These are phyloP conservation scores for Pangasius sanitwongsei DNA, from an alignment of 2,797 vertebrate genomes.

Conservation along the genomic window DNA sequence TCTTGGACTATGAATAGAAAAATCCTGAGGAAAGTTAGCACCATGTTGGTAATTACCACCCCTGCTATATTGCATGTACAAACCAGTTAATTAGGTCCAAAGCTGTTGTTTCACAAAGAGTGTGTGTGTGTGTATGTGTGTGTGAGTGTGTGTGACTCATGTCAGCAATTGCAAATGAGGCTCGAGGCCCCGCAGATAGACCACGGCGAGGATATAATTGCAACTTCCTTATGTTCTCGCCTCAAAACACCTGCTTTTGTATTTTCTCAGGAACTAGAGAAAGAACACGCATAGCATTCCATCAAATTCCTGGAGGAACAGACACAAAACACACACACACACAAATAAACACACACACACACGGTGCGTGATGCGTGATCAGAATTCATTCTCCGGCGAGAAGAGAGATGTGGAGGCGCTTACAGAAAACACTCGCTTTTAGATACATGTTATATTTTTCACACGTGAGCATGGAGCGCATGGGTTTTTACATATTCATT, in stretches of 20 bases:
- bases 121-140: slow-evolving; percentile 26
- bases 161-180: slow-evolving; percentile 45
- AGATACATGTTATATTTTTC: neutral
- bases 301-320: neutral
- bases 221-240: neutral
- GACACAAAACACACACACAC: neutral
- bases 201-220: slow-evolving; percentile 12
- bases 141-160: slow-evolving; percentile 10
- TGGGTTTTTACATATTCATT: neutral
- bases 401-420: neutral
- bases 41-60: neutral
- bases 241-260: slow-evolving; percentile 17
- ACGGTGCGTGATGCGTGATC: neutral
- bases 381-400: neutral
- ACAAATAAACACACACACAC: neutral
- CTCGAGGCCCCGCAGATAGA: neutral
- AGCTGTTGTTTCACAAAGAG: slow-evolving; percentile 1
- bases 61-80: slow-evolving; percentile 7
- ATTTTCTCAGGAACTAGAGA: neutral
- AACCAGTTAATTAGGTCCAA: slow-evolving; percentile 43
- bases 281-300: neutral
- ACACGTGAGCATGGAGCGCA: neutral
- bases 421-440: neutral
- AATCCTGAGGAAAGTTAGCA: neutral
- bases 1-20: neutral